Base-by-base conservation (phyloP, 2,113 vertebrate species). In the Spilogale gracilis region DNA sequence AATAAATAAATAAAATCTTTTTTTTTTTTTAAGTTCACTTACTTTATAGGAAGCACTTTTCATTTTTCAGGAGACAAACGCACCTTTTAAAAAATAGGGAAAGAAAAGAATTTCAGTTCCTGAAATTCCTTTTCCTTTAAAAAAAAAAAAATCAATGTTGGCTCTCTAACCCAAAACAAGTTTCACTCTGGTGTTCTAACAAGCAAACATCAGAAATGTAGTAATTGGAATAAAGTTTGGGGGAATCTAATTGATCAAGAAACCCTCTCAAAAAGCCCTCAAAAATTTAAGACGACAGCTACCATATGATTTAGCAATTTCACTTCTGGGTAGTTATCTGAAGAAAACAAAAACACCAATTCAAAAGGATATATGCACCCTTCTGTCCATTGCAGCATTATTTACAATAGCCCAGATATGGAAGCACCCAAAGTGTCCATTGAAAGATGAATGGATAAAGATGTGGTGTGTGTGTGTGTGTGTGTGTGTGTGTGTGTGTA, bases 131-230 rank as follows among this genome's bases (percentile, higher is more conserved):
- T 92, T 84, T 81, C 65, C 5, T 74, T 69, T n/a, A 0, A 58
- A 76, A 76, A 88, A n/a, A n/a, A n/a, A 67, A 43, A 95, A 92
- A 91, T 54, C 74, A 81, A 82, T 71, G 52, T 54, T 67, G 16
- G 16, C 48, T 95, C 16, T 89, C 17, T 92, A 82, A 83, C 73
- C 7, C 54, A 63, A 86, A 95, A 84, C 5, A 61, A n/a, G 27
- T 92, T 97, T 87, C 48, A 82, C 91, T 87, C 92, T 94, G 60
- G 13, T 17, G 1, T 80, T 94, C 80, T 84, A 56, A 23, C 69
- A 96, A 82, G 74, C 73, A 61, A 92, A 80, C n/a, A 86, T 92
- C 25, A 96, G 27, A 92, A 93, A 83, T 6, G 2, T 45, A 60
- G 17, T 71, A 94, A 83, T n/a, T 82, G 23, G 5, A 79, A 52